Percentiles rank a stretch among this genome's conserved stretches.
phyloP scores from a whole-genome alignment of 2,888 invertebrate species.

The Hydraecia micacea region DNA sequence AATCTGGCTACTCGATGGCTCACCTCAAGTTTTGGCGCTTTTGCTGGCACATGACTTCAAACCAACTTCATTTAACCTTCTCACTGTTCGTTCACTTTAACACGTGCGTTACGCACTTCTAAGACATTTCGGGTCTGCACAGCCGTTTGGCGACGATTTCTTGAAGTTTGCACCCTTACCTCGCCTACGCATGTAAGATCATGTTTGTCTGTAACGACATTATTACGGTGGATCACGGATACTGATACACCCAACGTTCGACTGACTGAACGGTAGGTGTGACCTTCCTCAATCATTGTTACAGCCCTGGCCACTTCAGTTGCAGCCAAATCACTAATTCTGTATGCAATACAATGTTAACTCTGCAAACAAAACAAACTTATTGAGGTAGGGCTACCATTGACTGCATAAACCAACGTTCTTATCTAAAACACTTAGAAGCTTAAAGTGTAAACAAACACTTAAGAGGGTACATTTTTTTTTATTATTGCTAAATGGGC shows the following conservation, averaged over 20 bases:
- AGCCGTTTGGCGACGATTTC: not conserved
- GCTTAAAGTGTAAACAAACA: too few species aligned
- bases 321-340: slow-evolving; percentile 12
- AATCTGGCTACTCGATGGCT: too few species aligned
- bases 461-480: too few species aligned
- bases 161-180: not conserved
- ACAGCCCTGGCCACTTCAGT: not conserved
- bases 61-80: too few species aligned
- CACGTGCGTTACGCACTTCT: too few species aligned
- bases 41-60: too few species aligned
- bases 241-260: slow-evolving; percentile 1
- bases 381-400: not conserved
- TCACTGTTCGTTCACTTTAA: too few species aligned
- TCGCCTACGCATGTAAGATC: slow-evolving; percentile 3
- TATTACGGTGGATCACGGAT: slow-evolving; percentile 9
- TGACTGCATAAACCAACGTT: not conserved
- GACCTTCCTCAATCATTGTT: slow-evolving; percentile 20
- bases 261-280: slow-evolving; percentile 13
- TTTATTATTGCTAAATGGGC: too few species aligned
- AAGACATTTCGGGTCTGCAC: too few species aligned
- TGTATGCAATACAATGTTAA: slow-evolving; percentile 15
- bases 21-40: too few species aligned
- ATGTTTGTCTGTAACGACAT: slow-evolving; percentile 7
- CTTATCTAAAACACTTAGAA: not conserved
- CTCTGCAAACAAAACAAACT: not conserved